Percentiles rank a stretch among this genome's conserved stretches.
These are phyloP conservation scores for Coelinius sp. DNA, from an alignment of 2,888 invertebrate genomes.

Conservation along the genomic window DNA sequence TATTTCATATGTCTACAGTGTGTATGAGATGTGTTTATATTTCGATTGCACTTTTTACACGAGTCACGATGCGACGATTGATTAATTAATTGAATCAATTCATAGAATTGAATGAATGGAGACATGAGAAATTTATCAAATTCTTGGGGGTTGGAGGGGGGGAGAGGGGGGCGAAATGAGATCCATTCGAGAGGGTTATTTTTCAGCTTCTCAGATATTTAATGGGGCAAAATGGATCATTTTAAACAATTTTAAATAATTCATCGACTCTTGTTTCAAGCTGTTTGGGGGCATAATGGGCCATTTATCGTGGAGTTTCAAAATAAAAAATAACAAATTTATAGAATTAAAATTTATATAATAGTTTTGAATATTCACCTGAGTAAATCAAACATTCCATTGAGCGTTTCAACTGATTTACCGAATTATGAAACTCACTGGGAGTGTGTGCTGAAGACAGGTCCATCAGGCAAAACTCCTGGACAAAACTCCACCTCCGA, in stretches of 20 bases:
- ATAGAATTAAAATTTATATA: background rate
- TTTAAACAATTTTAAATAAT: too few relatives aligned
- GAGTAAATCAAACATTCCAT: background rate
- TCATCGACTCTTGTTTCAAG: too few relatives aligned
- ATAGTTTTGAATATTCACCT: background rate
- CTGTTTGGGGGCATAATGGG: too few relatives aligned
- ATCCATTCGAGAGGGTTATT: too few relatives aligned
- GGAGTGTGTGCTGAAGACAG: conserved; percentile 12
- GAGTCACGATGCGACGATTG: conserved; percentile 12
- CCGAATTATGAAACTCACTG: background rate
- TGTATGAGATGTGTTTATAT: conserved; percentile 22
- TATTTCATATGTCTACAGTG: background rate
- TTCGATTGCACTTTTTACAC: conserved; percentile 26
- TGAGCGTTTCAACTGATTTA: background rate
- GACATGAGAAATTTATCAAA: too few relatives aligned
- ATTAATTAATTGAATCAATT: conserved; percentile 21
- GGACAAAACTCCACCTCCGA: background rate
- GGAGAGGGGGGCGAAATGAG: too few relatives aligned
- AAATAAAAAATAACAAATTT: too few relatives aligned
- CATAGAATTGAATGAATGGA: background rate
- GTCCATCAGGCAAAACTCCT: conserved; percentile 9
- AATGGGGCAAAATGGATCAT: too few relatives aligned
- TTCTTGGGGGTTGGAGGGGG: too few relatives aligned
- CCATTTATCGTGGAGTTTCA: too few relatives aligned
- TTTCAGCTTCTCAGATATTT: too few relatives aligned